Base-by-base conservation (phyloP, 2,797 vertebrate species). In the Cryptoblepharus egeriae region DNA sequence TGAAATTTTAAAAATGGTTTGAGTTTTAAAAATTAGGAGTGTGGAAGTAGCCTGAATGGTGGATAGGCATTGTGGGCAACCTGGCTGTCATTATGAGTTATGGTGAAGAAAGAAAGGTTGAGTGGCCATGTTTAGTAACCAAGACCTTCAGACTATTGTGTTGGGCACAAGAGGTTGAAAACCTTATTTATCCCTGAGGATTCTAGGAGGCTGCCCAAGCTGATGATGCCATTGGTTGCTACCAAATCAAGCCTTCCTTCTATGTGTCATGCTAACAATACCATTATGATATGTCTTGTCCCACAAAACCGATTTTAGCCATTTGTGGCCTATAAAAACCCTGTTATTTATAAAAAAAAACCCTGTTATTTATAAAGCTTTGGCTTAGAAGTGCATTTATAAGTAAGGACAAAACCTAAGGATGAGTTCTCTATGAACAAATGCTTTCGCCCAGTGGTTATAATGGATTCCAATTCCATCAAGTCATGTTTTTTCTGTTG, bases 171-270 rank as follows among this genome's bases (percentile, higher is more conserved):
- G 26, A 32, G 22, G 28, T 18, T 32, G 64, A 32, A 1, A 32
- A n/a, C 16, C 26, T 45, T 18, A 18, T 13, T 45, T 18, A 18
- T 13, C 30, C 8, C 30, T 57, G 22, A 12, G 55, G 8, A 15
- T 13, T 45, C 37, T 67, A 28, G 42, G 11, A 77, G 22, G 30
- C 61, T 35, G 39, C 13, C 5, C 12, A 70, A 52, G 37, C 18
- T 45, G 73, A 68, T 75, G n/a, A 82, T 70, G 55, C 37, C 65
- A 81, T 20, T 49, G 52, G 35, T 75, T 67, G 49, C 52, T 11
- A 45, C 5, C 52, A 16, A 69, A 15, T 35, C 42, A n/a, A 70
- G 42, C 18, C 32, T 55, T 49, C 10, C 74, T 63, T 52, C 52
- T 77, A 37, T 49, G n/a, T 20, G 15, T 42, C 26, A 22, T 16